Evolutionary conservation across 2,888 invertebrate genomes (phyloP).

Genomic region (Amblyteles armatorius): DNA sequence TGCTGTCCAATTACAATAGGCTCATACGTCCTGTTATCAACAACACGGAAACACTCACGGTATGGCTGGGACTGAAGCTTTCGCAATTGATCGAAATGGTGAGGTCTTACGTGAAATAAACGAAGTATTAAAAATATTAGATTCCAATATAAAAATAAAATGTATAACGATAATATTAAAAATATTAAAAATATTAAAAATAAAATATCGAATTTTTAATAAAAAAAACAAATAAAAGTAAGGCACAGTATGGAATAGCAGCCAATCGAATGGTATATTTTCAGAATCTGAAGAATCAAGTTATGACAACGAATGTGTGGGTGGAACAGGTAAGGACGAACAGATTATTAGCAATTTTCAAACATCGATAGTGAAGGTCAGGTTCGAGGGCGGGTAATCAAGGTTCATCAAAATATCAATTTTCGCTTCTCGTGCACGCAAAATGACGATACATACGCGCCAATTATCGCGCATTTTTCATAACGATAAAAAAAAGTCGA

Average conservation of each 20-base stretch:
- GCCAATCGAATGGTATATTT: slow-evolving; percentile 62
- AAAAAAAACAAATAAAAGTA: neutral
- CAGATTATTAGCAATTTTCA: too few relatives aligned
- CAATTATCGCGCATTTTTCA: too few relatives aligned
- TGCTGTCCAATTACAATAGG: slow-evolving; percentile 97
- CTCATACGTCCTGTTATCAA: slow-evolving; percentile 97
- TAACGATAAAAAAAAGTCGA: too few relatives aligned
- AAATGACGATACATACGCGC: too few relatives aligned
- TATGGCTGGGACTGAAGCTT: slow-evolving; percentile 95
- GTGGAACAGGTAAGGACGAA: slow-evolving; percentile 91
- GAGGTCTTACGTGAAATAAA: slow-evolving; percentile 41
- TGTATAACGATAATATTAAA: too few relatives aligned
- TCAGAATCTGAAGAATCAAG: slow-evolving; percentile 94
- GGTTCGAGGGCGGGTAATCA: too few relatives aligned
- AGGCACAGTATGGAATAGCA: neutral
- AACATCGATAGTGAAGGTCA: too few relatives aligned
- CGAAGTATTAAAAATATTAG: neutral
- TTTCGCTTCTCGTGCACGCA: too few relatives aligned
- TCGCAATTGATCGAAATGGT: slow-evolving; percentile 95
- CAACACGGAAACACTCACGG: slow-evolving; percentile 96
- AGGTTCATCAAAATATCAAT: too few relatives aligned
- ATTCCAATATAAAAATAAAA: neutral
- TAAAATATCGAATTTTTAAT: neutral
- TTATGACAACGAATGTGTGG: slow-evolving; percentile 98
- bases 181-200: too few relatives aligned